Evolutionary conservation across 2,888 invertebrate genomes (phyloP), one percentile per base, ranked within the genome.

Genomic region (Phasia obesa): DNA sequence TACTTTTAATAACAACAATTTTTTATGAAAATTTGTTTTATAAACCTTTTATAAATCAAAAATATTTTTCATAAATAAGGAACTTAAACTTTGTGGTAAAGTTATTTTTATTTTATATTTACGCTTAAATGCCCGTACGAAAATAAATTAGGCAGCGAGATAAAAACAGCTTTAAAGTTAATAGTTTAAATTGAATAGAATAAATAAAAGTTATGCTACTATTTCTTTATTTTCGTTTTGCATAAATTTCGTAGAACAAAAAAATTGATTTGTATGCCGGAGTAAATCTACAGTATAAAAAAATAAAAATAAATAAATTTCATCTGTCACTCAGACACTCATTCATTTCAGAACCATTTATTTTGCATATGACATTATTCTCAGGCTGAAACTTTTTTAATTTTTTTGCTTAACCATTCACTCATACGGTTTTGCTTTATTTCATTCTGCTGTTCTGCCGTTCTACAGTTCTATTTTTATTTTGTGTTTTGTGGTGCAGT

Each of bases 321-420:
- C 86, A 86, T 85, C 86, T 86, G 85, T 86, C 86, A 86, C 84
- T 85, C 86, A 84, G 85, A 85, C 84, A 86, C 85, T 84, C 86
- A 84, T 86, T 87, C 86, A 86, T 88, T 88, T 87, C 87, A 86
- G 88, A 86, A 87, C 86, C 86, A 89, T 89, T 87, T 88, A 88
- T 87, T 86, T 86, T 87, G 85, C 87, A 86, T 87, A 86, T 87
- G 88, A 86, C 85, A 83, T 84, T 85, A 75, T 85, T 80, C 79
- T 76, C 80, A 82, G 79, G 80, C 79, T 47, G 55, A 65, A 60
- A 27, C 60, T 70, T 57, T 65, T 57, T 3, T 23, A 49, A 4
- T 31, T 57, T 51, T 7, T 62, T 62, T 67, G 13, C 3, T 6
- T 5, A 17, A 6, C 49, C 27, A 49, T 53, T 31, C 35, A 67